Percentiles rank a stretch among this genome's conserved stretches.
phyloP scores from a whole-genome alignment of 2,888 invertebrate genomes.

The Creontiades dilutus region DNA sequence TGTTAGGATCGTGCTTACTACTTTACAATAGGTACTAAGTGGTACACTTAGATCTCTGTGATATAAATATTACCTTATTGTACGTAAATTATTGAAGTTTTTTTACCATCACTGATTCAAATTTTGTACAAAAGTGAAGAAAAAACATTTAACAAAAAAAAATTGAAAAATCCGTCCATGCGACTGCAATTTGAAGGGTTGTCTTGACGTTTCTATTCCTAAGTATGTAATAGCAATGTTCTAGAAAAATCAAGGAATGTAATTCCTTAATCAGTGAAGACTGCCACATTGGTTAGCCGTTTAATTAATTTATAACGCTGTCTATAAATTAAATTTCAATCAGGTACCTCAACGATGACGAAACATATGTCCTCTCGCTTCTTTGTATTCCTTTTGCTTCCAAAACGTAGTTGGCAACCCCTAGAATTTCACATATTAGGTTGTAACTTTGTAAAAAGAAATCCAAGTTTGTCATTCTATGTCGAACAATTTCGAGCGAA shows the following conservation, averaged over 20 bases:
- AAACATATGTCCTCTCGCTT: neutral
- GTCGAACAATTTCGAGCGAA: too few species aligned
- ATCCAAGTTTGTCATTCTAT: neutral
- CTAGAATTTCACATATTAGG: neutral
- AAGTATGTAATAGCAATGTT: too few species aligned
- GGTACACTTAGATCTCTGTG: conserved; percentile 68
- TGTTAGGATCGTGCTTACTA: conserved; percentile 48
- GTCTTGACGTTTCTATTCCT: neutral
- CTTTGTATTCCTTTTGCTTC: neutral
- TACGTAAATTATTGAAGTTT: conserved; percentile 67
- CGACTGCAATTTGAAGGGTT: neutral
- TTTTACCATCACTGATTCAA: conserved; percentile 42
- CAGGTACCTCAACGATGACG: too few species aligned
- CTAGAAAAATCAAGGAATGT: neutral
- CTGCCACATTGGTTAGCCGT: neutral
- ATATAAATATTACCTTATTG: conserved; percentile 63
- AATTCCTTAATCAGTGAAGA: neutral
- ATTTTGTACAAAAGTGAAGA: neutral
- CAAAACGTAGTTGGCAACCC: neutral
- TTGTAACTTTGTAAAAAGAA: neutral
- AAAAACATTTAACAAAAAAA: neutral
- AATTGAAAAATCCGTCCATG: neutral
- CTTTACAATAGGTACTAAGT: conserved; percentile 49
- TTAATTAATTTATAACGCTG: neutral
- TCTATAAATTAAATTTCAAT: neutral